Evolutionary conservation across 2,888 invertebrate species (phyloP).

Genomic region (Tipula helvola): DNA sequence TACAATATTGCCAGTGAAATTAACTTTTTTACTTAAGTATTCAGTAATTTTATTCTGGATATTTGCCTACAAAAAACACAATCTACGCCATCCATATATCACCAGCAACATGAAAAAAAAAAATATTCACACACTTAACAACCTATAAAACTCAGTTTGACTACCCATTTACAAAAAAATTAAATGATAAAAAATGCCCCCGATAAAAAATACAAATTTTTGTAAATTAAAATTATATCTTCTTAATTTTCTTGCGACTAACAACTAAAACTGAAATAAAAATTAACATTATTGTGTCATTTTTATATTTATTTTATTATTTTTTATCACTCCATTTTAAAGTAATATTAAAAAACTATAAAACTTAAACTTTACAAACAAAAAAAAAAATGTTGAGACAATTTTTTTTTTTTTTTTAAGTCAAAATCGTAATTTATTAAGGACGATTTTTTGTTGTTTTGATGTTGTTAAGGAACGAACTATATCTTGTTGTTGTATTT

Average conservation of each 20-base stretch:
- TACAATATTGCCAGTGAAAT: no score
- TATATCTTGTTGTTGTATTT: neutral
- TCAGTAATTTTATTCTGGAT: no score
- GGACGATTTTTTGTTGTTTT: neutral
- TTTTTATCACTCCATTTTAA: slow-evolving; percentile 9
- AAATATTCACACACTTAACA: no score
- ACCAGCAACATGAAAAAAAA: no score
- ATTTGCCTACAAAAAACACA: no score
- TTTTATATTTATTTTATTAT: slow-evolving; percentile 5
- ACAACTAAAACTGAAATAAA: neutral
- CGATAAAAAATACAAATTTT: neutral
- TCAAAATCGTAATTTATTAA: slow-evolving; percentile 5
- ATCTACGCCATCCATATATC: no score
- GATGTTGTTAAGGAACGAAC: neutral
- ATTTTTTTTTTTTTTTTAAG: neutral
- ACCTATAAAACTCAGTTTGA: no score
- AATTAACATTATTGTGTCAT: slow-evolving; percentile 6
- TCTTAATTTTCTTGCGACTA: neutral
- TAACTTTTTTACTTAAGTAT: no score
- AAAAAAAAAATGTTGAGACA: neutral
- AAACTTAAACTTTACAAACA: neutral
- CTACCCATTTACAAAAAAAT: no score
- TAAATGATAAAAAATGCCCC: neutral
- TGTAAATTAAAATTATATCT: neutral
- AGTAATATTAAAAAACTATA: slow-evolving; percentile 6